A percentile compares a stretch with the other conserved stretches of the same genome.
phyloP scores from a whole-genome alignment of 37 sponge, comb jelly and placozoan species.

The Hormiphora californensis region DNA sequence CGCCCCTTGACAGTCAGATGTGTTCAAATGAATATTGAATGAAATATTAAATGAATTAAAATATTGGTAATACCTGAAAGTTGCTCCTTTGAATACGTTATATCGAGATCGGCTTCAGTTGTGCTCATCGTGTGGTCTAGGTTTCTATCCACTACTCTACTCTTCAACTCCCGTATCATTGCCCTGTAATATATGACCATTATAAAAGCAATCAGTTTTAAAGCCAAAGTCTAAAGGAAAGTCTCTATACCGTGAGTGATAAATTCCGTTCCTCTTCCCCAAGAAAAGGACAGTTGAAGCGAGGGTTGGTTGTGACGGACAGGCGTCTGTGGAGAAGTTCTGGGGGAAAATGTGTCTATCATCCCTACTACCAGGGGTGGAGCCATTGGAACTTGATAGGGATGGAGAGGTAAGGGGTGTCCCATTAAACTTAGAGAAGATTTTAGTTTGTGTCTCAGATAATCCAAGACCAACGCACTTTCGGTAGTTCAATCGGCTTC shows the following conservation, averaged over 20 bases:
- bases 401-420: constrained; percentile 54
- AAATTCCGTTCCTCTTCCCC: constrained; percentile 10
- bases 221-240: not conserved
- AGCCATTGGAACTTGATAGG: constrained; percentile 51
- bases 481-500: constrained; percentile 38
- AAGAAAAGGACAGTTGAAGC: constrained; percentile 36
- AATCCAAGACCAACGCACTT: constrained; percentile 44
- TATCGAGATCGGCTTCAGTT: not conserved
- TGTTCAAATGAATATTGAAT: no score
- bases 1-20: no score
- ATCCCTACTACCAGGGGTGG: constrained; percentile 2
- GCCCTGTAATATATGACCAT: no score
- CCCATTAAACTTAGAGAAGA: constrained; percentile 54
- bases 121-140: not conserved
- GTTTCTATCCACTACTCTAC: constrained; percentile 26
- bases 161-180: not conserved
- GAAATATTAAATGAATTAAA: no score
- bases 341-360: constrained; percentile 53
- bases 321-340: constrained; percentile 40
- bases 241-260: not conserved
- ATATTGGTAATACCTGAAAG: no score
- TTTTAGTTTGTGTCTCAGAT: constrained; percentile 28
- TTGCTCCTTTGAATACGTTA: constrained; percentile 30
- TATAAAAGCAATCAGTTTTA: no score
- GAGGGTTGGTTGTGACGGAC: constrained; percentile 35